Conservation (phyloP, 2,113 vertebrate genomes). For the Rissa tridactyla region DNA sequence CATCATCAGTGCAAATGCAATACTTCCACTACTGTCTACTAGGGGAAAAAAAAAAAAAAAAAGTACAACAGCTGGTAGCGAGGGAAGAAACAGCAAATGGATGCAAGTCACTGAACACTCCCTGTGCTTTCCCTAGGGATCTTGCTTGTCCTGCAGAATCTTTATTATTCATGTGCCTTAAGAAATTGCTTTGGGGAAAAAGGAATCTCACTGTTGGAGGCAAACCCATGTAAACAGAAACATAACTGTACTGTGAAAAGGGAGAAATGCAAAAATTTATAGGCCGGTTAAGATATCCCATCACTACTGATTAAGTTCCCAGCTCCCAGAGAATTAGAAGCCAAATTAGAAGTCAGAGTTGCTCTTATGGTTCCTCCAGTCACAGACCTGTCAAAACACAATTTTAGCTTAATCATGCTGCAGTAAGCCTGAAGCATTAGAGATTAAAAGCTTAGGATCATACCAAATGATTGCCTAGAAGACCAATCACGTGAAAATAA, state of each 20-base stretch:
- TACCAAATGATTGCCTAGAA: not conserved
- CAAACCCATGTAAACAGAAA: not conserved
- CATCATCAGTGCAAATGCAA: not conserved
- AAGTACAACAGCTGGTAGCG: not conserved
- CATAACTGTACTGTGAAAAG: not conserved
- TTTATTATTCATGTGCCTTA: not conserved
- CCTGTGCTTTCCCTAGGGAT: not conserved
- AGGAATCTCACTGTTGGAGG: not conserved
- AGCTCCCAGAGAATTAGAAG: not conserved
- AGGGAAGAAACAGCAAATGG: not conserved
- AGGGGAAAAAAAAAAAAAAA: not conserved
- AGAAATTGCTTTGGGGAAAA: not conserved
- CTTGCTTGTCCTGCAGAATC: not conserved
- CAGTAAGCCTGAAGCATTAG: not conserved
- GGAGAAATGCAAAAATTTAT: not conserved
- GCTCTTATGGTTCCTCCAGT: not conserved
- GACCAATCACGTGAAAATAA: not conserved
- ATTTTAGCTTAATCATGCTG: constrained; percentile 27
- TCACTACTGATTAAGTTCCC: not conserved
- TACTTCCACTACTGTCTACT: not conserved
- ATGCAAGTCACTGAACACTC: not conserved
- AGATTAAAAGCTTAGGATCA: constrained; percentile 19
- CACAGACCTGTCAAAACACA: not conserved
- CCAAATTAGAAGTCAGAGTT: not conserved
- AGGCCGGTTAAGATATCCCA: not conserved